Percentiles rank a stretch among this genome's conserved stretches.
These are phyloP conservation scores for Ectemnius continuus DNA, from an alignment of 2,888 invertebrate species.

Conservation along the genomic window DNA sequence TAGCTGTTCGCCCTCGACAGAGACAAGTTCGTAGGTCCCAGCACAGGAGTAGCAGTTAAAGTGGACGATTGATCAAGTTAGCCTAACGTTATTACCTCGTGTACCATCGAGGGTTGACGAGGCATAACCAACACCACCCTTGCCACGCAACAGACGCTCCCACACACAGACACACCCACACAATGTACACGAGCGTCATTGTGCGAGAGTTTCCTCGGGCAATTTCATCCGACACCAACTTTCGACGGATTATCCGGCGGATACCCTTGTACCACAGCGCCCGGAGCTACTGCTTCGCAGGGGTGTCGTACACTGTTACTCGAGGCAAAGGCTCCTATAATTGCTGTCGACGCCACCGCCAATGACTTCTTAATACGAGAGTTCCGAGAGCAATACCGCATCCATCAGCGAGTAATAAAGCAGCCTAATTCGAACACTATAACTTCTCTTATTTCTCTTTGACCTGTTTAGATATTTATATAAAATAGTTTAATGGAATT, in stretches of 20 bases:
- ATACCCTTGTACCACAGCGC: constrained; percentile 46
- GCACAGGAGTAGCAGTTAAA: constrained; percentile 36
- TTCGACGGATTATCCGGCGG: constrained; percentile 70
- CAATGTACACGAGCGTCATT: constrained; percentile 25
- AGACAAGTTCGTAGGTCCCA: constrained; percentile 35
- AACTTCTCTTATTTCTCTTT: too few species aligned
- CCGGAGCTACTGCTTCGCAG: constrained; percentile 20
- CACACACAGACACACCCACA: background rate
- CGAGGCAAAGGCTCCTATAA: constrained; percentile 46
- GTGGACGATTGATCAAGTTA: constrained; percentile 73
- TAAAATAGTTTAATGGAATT: too few species aligned
- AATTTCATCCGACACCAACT: constrained; percentile 73
- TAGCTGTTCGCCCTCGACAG: constrained; percentile 65
- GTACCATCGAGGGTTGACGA: constrained; percentile 65
- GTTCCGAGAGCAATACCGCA: constrained; percentile 1
- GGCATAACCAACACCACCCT: constrained; percentile 39
- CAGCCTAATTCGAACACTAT: too few species aligned
- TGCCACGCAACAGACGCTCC: background rate
- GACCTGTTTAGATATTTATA: too few species aligned
- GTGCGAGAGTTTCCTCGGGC: constrained; percentile 65
- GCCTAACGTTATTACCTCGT: constrained; percentile 71
- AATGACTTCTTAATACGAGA: constrained; percentile 20
- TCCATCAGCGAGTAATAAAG: background rate
- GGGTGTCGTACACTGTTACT: constrained; percentile 26
- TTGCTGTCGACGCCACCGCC: constrained; percentile 42